These are phyloP conservation scores for Scaptomyza tumidula DNA, from an alignment of 2,888 invertebrate genomes.

Conservation along the genomic window DNA sequence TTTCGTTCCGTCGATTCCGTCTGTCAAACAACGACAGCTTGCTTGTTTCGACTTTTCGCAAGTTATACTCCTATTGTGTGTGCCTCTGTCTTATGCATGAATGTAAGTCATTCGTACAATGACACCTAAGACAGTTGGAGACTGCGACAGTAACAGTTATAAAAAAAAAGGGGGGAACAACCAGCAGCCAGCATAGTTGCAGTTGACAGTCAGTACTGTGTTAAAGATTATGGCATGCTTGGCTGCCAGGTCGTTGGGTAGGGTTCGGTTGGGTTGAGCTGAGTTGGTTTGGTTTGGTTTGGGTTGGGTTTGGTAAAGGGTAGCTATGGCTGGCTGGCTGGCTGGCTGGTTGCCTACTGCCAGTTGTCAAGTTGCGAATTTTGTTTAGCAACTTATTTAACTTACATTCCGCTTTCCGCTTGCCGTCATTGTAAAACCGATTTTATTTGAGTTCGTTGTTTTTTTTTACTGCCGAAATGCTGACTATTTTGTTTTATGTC, in stretches of 20 bases:
- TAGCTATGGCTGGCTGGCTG: constrained; percentile 10
- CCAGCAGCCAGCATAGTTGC: constrained; percentile 7
- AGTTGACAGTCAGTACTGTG: constrained; percentile 17
- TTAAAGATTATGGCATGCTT: constrained; percentile 43
- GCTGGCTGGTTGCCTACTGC: constrained; percentile 27
- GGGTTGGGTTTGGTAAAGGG: background rate
- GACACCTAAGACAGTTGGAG: constrained; percentile 45
- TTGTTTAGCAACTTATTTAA: constrained; percentile 73
- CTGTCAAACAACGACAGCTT: constrained; percentile 13
- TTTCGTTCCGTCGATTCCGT: background rate
- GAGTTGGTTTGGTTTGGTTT: background rate
- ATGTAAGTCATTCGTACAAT: constrained; percentile 75
- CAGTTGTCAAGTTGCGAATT: constrained; percentile 72
- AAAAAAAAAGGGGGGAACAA: background rate
- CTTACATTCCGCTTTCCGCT: constrained; percentile 30
- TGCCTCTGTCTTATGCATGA: constrained; percentile 19
- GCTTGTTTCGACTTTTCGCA: constrained; percentile 5
- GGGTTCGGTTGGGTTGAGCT: constrained; percentile 2
- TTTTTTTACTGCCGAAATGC: constrained; percentile 37
- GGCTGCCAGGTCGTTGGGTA: constrained; percentile 7
- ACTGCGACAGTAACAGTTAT: constrained; percentile 5
- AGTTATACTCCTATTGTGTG: constrained; percentile 12
- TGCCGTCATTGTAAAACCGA: constrained; percentile 50
- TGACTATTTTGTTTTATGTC: constrained; percentile 43
- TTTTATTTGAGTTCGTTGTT: constrained; percentile 44